Evolutionary conservation across 2,113 vertebrate species (phyloP), one percentile per base, ranked within the genome.

Genomic region (Gymnorhina tibicen): DNA sequence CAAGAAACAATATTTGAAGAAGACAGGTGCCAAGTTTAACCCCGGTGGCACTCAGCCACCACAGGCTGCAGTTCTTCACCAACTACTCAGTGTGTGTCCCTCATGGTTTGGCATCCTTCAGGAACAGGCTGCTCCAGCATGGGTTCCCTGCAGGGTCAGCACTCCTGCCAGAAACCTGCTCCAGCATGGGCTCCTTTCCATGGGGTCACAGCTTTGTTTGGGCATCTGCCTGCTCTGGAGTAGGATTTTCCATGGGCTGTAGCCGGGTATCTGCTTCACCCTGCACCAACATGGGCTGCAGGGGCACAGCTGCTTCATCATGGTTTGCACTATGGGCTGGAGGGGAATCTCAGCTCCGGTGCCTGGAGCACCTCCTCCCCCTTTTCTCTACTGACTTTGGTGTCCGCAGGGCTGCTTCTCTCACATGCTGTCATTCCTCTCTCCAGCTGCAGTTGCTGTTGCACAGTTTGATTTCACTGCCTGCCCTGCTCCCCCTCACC

Each of bases 71-170:
- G 23, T 28, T 37, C 23, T 59, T 69, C 16, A n/a, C 16, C 30
- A 49, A 0, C 8, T 42, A 9, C 20, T 66, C 33, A 17, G 16
- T 13, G 7, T 56, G 32, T 13, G 14, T 46, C 11, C 33, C 23
- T 41, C 24, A 46, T 19, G 17, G 26, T 42, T 10, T 73, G 44
- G 17, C 22, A n/a, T 24, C 21, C 24, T 80, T 80, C 53, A 74
- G 32, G 11, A 41, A 16, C 28, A 73, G 26, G 41, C 12, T 68
- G 32, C 30, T 37, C 24, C 28, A 53, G 16, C 1, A 0, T 26
- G 26, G 26, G 4, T 33, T 39, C 9, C 18, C n/a, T n/a, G 6
- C 0, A 1, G 21, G n/a, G 17, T 67, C 33, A 46, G 26, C 8
- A 66, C 16, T n/a, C 4, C 2, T 52, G 16, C 18, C 2, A 53